These are phyloP conservation scores for Caenorhabditis sinica DNA, from an alignment of 2,888 invertebrate genomes.

Conservation along the genomic window DNA sequence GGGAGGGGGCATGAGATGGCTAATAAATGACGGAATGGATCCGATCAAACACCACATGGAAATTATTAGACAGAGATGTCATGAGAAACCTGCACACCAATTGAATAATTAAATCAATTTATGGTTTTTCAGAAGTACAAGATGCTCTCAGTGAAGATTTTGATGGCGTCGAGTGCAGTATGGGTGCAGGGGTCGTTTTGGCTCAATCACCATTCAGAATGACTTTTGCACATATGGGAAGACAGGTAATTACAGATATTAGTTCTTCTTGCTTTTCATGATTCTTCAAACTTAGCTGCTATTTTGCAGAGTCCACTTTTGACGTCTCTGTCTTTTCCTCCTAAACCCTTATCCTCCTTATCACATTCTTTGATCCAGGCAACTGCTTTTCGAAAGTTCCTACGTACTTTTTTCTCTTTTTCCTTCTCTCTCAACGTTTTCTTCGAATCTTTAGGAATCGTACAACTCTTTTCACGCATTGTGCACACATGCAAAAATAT, in stretches of 20 bases:
- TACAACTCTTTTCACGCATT: slow-evolving; percentile 23
- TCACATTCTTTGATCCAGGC: slow-evolving; percentile 16
- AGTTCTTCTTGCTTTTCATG: background rate
- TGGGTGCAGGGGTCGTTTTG: slow-evolving; percentile 78
- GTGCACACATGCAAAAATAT: slow-evolving; percentile 30
- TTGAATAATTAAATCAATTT: background rate
- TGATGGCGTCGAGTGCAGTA: slow-evolving; percentile 77
- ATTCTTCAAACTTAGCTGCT: too few species aligned
- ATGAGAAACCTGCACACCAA: background rate
- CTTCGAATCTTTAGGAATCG: slow-evolving; percentile 43
- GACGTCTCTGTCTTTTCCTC: background rate
- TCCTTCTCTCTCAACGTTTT: background rate
- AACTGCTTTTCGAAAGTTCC: slow-evolving; percentile 27
- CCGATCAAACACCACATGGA: slow-evolving; percentile 49
- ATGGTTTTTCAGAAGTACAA: slow-evolving; percentile 72
- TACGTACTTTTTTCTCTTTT: slow-evolving; percentile 21
- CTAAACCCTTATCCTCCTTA: background rate
- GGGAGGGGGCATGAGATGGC: slow-evolving; percentile 21
- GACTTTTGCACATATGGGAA: slow-evolving; percentile 72
- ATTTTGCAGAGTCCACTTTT: too few species aligned
- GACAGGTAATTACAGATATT: slow-evolving; percentile 62
- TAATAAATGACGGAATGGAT: slow-evolving; percentile 38
- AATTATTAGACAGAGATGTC: slow-evolving; percentile 8
- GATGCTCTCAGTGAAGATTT: slow-evolving; percentile 73
- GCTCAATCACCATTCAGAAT: slow-evolving; percentile 73